These are phyloP conservation scores for Holcopasites calliopsidis DNA, from an alignment of 1,140 invertebrate species.

Conservation along the genomic window DNA sequence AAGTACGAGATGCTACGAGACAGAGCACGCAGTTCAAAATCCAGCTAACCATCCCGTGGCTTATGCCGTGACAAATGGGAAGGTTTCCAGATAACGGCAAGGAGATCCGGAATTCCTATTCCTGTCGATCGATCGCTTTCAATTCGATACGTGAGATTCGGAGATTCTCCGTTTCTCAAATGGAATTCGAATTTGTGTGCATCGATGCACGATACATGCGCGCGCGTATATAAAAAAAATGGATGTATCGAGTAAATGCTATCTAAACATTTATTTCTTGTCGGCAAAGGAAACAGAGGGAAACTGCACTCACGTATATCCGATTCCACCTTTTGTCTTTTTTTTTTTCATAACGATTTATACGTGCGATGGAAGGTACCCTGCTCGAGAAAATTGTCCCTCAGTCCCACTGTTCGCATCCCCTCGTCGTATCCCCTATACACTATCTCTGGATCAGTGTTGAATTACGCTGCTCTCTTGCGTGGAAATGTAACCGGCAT, in stretches of 20 bases:
- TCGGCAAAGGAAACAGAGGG: background rate
- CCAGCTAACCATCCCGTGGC: slow-evolving; percentile 46
- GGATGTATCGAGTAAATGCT: background rate
- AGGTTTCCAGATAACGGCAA: slow-evolving; percentile 64
- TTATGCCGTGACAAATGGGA: slow-evolving; percentile 68
- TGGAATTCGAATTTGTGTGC: slow-evolving; percentile 18
- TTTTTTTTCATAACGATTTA: background rate
- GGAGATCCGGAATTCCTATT: slow-evolving; percentile 55
- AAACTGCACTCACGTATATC: background rate
- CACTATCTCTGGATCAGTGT: too few relatives aligned
- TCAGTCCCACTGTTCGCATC: background rate
- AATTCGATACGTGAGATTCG: slow-evolving; percentile 44
- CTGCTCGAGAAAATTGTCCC: background rate
- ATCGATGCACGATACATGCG: background rate
- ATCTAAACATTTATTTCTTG: background rate
- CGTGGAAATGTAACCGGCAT: too few relatives aligned
- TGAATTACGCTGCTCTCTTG: too few relatives aligned
- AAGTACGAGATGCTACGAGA: slow-evolving; percentile 25
- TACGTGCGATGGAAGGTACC: too few relatives aligned
- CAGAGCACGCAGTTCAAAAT: slow-evolving; percentile 32
- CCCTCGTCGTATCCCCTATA: too few relatives aligned
- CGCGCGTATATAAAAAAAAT: background rate
- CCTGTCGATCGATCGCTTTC: slow-evolving; percentile 60
- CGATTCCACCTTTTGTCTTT: background rate
- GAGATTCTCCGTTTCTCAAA: slow-evolving; percentile 13